Evolutionary conservation across 2,888 invertebrate species (phyloP).

Genomic region (Neelides folsomi): DNA sequence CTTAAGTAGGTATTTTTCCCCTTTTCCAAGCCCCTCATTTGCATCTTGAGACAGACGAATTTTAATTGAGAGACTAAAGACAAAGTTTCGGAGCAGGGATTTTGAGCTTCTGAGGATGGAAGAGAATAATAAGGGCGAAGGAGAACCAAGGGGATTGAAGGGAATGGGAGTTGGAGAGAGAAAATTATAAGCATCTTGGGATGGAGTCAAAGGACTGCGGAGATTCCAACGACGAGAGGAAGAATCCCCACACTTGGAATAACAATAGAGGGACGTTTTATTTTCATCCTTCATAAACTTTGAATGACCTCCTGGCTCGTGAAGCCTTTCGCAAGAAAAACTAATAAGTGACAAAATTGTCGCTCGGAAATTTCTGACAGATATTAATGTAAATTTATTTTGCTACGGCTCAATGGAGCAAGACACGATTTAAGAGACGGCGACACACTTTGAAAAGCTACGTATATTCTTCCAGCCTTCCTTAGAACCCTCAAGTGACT

Average conservation of each 20-base stretch:
- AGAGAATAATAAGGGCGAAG: neutral
- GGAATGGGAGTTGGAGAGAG: neutral
- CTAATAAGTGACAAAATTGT: constrained; percentile 30
- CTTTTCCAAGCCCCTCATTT: constrained; percentile 10
- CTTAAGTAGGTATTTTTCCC: too few relatives aligned
- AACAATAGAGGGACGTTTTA: constrained; percentile 16
- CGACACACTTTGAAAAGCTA: too few relatives aligned
- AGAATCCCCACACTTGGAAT: constrained; percentile 1
- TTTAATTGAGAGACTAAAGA: constrained; percentile 19
- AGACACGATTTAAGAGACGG: constrained; percentile 25
- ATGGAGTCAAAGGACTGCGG: neutral
- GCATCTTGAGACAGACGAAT: constrained; percentile 17
- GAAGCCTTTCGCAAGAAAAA: constrained; percentile 18
- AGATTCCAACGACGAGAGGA: neutral
- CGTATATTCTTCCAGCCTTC: too few relatives aligned
- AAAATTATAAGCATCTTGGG: neutral
- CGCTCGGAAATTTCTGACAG: constrained; percentile 26
- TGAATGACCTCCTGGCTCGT: constrained; percentile 22
- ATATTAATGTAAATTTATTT: constrained; percentile 31
- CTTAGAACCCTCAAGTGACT: neutral
- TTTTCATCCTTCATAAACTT: constrained; percentile 25
- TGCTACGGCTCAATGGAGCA: constrained; percentile 27
- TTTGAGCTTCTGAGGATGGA: neutral
- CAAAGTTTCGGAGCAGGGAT: constrained; percentile 14
- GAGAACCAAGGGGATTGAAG: neutral